Evolutionary conservation across 2,888 invertebrate species (phyloP).

Genomic region (Ligdia adustata): DNA sequence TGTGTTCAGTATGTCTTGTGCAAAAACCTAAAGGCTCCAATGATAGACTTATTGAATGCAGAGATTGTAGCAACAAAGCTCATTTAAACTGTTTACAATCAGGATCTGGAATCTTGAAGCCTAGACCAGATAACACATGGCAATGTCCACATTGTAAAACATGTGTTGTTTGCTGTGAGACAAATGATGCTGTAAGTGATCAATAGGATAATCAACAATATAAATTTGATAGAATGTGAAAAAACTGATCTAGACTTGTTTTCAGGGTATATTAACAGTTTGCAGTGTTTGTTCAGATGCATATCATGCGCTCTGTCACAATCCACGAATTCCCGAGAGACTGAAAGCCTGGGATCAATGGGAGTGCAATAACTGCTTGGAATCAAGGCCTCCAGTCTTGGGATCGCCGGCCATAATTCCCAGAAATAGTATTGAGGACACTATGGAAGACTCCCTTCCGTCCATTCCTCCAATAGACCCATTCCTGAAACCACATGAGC

Average conservation of each 20-base stretch:
- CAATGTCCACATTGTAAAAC: constrained; percentile 96
- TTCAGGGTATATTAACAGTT: constrained; percentile 88
- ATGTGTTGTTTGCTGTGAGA: constrained; percentile 92
- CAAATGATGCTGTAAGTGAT: constrained; percentile 88
- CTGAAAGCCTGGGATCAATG: constrained; percentile 86
- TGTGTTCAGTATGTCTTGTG: constrained; percentile 85
- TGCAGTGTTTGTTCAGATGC: constrained; percentile 94
- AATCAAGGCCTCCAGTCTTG: constrained; percentile 64
- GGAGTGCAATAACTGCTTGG: constrained; percentile 88
- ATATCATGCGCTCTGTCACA: constrained; percentile 92
- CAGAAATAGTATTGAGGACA: constrained; percentile 56
- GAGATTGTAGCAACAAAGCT: constrained; percentile 90
- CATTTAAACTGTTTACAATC: constrained; percentile 88
- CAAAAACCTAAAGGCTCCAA: constrained; percentile 83
- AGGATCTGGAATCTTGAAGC: constrained; percentile 86
- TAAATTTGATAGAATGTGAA: too few species aligned
- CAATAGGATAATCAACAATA: too few species aligned
- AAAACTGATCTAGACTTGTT: too few species aligned
- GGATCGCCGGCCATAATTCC: constrained; percentile 67
- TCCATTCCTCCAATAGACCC: constrained; percentile 54
- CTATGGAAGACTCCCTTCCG: constrained; percentile 46
- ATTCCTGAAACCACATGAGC: constrained; percentile 74
- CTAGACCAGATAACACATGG: constrained; percentile 89
- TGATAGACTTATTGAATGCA: constrained; percentile 87
- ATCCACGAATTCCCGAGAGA: constrained; percentile 86